Conservation (phyloP, 2,797 vertebrate species). For the Avahi laniger region DNA sequence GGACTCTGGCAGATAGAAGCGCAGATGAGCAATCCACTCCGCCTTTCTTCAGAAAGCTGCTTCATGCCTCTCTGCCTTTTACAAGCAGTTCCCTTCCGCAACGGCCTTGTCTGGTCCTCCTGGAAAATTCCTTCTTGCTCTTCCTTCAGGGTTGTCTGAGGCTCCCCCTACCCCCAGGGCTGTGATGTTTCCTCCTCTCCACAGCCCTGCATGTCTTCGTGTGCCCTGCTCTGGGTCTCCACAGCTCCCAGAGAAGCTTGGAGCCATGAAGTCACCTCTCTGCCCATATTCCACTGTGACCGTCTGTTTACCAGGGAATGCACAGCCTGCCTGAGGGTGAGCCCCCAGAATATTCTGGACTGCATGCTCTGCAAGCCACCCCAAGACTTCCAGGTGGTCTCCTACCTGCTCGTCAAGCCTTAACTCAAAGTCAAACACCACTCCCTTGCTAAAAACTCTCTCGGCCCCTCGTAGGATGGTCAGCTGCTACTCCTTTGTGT, state of each 20-base stretch:
- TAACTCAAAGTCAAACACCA: background rate
- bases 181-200: background rate
- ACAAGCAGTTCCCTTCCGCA: background rate
- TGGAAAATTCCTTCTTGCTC: background rate
- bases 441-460: background rate
- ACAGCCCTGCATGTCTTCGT: fast-evolving
- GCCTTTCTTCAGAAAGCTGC: background rate
- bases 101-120: background rate
- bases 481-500: fast-evolving
- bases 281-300: fast-evolving
- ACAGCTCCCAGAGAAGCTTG: background rate
- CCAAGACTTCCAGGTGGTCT: background rate
- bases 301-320: background rate
- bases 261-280: background rate
- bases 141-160: background rate
- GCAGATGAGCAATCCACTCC: fast-evolving
- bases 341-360: background rate
- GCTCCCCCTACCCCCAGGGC: no score
- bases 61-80: background rate
- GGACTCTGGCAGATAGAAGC: no score
- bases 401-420: background rate
- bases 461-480: background rate
- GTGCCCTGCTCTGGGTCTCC: background rate
- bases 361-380: background rate
- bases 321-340: fast-evolving